Base-by-base conservation (phyloP, 2,113 vertebrate genomes). In the Nymphicus hollandicus region DNA sequence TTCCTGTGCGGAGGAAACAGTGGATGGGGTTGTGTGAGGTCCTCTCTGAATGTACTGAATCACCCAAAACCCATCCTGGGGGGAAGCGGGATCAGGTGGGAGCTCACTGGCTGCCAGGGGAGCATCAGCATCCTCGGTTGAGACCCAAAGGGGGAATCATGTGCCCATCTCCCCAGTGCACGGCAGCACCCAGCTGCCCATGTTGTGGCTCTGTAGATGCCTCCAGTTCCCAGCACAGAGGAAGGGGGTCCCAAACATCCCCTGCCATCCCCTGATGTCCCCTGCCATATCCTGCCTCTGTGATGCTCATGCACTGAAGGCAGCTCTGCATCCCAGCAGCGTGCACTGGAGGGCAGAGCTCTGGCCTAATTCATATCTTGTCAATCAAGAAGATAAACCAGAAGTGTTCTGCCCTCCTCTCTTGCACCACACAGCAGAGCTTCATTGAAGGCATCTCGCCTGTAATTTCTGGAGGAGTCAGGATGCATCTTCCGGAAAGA, bases 271-370 rank as follows among this genome's bases (percentile, higher is more conserved):
- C 3, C 31, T 74, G 50, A 2, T 39, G 3, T 46, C 33, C 46
- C 24, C 11, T 11, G 19, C 44, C 5, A 0, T 24, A 9, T 37
- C 37, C 44, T 69, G 69, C 49, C 44, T 5, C 0, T 1, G 0
- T 1, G 19, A 3, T 74, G 37, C 33, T n/a, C 35, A 39, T 17
- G 13, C 41, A 25, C 53, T 7, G 35, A 33, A 7, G 4, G 33
- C 28, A 47, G 20, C 31, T 7, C 14, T 16, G 11, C 44, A 17
- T 18, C 41, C 37, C 5, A 0, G 70, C 25, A 19, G 78, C 2
- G 1, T 28, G 37, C 13, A n/a, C n/a, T 29, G 18, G 17, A 61
- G 53, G 43, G 63, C 44, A 17, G 29, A 33, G 35, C 1, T 13
- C 52, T 25, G 28, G 33, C 68, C 18, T 16, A 58, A 25, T 5